phyloP scores from a whole-genome alignment of 2,888 invertebrate species.

The Diadromus collaris region DNA sequence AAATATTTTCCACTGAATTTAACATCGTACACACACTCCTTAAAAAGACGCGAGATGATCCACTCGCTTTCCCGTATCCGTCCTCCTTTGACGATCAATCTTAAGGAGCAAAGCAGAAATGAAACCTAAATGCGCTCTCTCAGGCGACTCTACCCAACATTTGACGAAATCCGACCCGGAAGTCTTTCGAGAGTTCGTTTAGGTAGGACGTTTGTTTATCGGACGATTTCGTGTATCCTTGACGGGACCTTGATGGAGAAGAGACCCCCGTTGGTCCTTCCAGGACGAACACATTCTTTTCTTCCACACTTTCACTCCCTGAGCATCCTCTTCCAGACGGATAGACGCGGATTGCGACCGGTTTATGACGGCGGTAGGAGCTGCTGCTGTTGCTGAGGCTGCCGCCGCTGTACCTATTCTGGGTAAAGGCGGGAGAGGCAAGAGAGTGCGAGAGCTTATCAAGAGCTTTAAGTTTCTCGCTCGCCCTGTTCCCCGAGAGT shows the following conservation, averaged over 20 bases:
- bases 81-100: slow-evolving; percentile 22
- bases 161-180: background rate
- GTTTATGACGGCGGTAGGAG: slow-evolving; percentile 36
- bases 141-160: background rate
- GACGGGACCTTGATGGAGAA: background rate
- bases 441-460: slow-evolving; percentile 72
- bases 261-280: background rate
- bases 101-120: background rate
- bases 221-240: background rate
- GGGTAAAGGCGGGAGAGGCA: slow-evolving; percentile 61
- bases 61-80: slow-evolving; percentile 28
- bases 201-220: background rate
- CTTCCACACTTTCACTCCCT: background rate
- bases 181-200: background rate
- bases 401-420: slow-evolving; percentile 4
- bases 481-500: slow-evolving; percentile 51
- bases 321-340: slow-evolving; percentile 33
- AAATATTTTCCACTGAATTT: slow-evolving; percentile 58
- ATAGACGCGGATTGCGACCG: slow-evolving; percentile 39
- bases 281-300: background rate
- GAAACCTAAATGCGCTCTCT: slow-evolving; percentile 15
- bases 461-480: slow-evolving; percentile 76
- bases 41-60: slow-evolving; percentile 41
- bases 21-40: slow-evolving; percentile 42
- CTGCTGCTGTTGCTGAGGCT: background rate